phyloP scores from a whole-genome alignment of 1,140 invertebrate genomes.

The Eciton burchellii region DNA sequence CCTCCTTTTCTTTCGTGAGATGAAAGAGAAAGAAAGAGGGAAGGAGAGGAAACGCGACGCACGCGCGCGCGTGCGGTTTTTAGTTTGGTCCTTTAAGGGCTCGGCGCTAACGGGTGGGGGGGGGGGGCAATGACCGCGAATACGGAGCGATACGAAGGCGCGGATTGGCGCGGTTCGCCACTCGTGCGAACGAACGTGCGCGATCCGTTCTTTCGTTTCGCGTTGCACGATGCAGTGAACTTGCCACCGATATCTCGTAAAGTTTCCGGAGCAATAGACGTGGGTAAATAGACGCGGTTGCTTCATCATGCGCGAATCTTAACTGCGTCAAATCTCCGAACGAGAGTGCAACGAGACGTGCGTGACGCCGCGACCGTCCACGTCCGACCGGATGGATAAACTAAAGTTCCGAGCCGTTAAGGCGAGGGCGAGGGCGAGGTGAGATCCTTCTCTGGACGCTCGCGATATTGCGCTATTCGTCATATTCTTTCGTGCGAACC shows the following conservation, averaged over 20 bases:
- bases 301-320: constrained; percentile 77
- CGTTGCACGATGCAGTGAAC: too few relatives aligned
- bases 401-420: too few relatives aligned
- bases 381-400: too few relatives aligned
- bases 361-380: neutral
- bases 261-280: constrained; percentile 65
- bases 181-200: constrained; percentile 70
- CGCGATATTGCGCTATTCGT: neutral
- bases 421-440: too few relatives aligned
- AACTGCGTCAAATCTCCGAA: constrained; percentile 74
- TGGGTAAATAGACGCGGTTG: constrained; percentile 78
- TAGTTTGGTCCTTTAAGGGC: constrained; percentile 66
- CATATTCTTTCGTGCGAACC: too few relatives aligned
- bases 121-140: constrained; percentile 82
- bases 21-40: constrained; percentile 2
- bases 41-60: neutral
- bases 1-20: neutral
- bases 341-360: constrained; percentile 32
- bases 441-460: too few relatives aligned
- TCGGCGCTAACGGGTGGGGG: constrained; percentile 45
- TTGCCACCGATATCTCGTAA: constrained; percentile 52
- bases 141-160: constrained; percentile 73
- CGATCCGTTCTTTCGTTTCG: constrained; percentile 15
- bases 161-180: constrained; percentile 70
- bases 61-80: constrained; percentile 31